phyloP scores from a whole-genome alignment of 1,140 invertebrate genomes.

The Pogonomyrmex barbatus region DNA sequence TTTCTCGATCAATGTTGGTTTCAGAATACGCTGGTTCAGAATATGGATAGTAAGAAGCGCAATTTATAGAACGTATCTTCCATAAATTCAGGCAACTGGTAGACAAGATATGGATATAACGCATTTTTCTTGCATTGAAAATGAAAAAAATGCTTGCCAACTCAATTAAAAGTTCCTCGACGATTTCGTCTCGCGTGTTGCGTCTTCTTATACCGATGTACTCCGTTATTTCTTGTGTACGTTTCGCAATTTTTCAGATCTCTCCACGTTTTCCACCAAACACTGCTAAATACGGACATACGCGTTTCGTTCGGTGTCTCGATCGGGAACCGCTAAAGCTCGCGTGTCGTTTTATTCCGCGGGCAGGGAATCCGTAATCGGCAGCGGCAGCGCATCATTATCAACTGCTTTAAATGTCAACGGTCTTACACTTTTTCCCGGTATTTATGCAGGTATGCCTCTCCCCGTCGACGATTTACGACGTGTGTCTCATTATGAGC shows the following conservation, averaged over 20 bases:
- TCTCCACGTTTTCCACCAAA: neutral
- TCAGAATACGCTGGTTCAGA: neutral
- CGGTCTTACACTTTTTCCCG: slow-evolving; percentile 75
- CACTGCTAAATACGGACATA: neutral
- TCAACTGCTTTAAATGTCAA: slow-evolving; percentile 81
- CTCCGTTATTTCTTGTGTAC: neutral
- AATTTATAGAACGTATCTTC: neutral
- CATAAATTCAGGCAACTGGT: slow-evolving; percentile 16
- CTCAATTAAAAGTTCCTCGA: neutral
- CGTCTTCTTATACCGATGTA: neutral
- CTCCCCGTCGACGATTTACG: slow-evolving; percentile 71
- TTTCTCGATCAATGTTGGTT: slow-evolving; percentile 14
- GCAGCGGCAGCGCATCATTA: slow-evolving; percentile 74
- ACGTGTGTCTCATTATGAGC: slow-evolving; percentile 75
- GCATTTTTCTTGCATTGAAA: neutral
- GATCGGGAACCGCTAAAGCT: slow-evolving; percentile 5
- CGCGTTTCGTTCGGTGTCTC: neutral
- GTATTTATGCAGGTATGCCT: slow-evolving; percentile 73
- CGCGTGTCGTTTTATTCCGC: neutral
- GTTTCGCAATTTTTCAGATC: slow-evolving; percentile 8
- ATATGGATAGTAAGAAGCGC: neutral
- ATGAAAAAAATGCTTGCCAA: neutral
- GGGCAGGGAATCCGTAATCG: slow-evolving; percentile 73
- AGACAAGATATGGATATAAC: neutral
- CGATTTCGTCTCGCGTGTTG: neutral